Conservation (phyloP, 2,888 invertebrate species). For the Allophyes oxyacanthae region DNA sequence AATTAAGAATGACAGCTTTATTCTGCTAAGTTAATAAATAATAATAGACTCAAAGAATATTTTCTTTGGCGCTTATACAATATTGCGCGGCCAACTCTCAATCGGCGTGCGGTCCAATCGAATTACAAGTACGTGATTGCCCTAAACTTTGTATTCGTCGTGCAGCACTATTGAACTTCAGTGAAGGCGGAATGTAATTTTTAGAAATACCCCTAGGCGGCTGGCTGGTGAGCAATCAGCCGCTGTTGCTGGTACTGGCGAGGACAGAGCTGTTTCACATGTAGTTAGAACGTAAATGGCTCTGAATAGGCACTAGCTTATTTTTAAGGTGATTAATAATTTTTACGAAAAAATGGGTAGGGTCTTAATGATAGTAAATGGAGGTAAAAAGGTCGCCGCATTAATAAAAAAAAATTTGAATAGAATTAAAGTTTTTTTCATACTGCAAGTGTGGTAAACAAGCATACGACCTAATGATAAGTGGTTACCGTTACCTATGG, state of each 20-base stretch:
- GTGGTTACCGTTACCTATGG: too few relatives aligned
- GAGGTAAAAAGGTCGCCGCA: too few relatives aligned
- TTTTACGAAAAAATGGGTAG: too few relatives aligned
- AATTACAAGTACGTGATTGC: conserved; percentile 85
- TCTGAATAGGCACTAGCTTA: too few relatives aligned
- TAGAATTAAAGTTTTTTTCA: too few relatives aligned
- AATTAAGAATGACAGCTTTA: conserved; percentile 54
- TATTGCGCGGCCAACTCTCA: conserved; percentile 83
- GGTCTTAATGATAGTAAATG: too few relatives aligned
- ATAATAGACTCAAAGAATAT: conserved; percentile 55
- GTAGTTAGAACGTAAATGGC: background rate
- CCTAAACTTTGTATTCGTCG: conserved; percentile 73
- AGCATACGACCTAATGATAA: too few relatives aligned
- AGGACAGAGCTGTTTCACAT: conserved; percentile 1
- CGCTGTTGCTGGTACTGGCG: conserved; percentile 52
- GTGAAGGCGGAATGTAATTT: conserved; percentile 75
- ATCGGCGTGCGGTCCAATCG: conserved; percentile 81
- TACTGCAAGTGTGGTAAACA: too few relatives aligned
- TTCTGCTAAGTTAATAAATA: conserved; percentile 62
- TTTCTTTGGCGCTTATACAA: conserved; percentile 81
- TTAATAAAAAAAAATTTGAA: too few relatives aligned
- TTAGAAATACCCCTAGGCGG: conserved; percentile 74
- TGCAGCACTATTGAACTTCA: conserved; percentile 62
- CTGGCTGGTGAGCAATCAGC: conserved; percentile 66
- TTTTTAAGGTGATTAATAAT: too few relatives aligned